phyloP scores from a whole-genome alignment of 2,113 vertebrate species.

The Equus quagga region DNA sequence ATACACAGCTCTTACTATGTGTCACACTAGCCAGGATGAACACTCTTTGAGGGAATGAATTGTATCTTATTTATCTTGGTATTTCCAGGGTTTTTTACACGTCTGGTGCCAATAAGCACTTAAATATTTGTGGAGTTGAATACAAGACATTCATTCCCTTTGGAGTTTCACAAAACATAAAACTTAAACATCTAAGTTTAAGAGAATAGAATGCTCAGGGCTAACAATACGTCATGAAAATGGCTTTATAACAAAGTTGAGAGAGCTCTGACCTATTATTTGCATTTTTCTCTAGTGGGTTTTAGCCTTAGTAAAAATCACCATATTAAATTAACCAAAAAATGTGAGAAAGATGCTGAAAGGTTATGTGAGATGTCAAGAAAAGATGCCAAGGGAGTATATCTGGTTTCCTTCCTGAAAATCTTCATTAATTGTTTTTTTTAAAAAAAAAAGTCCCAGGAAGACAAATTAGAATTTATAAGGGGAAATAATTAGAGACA shows the following conservation, averaged over 20 bases:
- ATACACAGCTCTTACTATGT: neutral
- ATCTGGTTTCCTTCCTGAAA: conserved; percentile 5
- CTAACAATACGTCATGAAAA: conserved; percentile 36
- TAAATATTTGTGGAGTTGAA: neutral
- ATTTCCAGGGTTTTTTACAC: neutral
- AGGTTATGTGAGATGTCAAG: neutral
- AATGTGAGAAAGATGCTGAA: conserved; percentile 8
- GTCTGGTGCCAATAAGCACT: neutral
- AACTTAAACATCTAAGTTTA: neutral
- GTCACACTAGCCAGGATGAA: neutral
- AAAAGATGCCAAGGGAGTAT: conserved; percentile 10
- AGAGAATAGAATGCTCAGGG: neutral
- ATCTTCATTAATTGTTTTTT: conserved; percentile 58
- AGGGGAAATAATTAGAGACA: conserved; percentile 44
- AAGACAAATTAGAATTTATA: conserved; percentile 61
- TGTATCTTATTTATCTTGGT: neutral
- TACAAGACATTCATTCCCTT: neutral
- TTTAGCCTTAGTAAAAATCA: conserved; percentile 53
- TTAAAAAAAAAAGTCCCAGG: neutral
- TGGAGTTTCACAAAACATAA: neutral
- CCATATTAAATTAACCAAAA: conserved; percentile 36
- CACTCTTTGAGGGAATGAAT: neutral
- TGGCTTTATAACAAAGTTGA: neutral
- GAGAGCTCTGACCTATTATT: conserved; percentile 16
- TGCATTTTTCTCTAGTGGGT: neutral